Percentiles rank a stretch among this genome's conserved stretches.
These are phyloP conservation scores for Lasioglossum oenotherae DNA, from an alignment of 2,888 invertebrate species.

Conservation along the genomic window DNA sequence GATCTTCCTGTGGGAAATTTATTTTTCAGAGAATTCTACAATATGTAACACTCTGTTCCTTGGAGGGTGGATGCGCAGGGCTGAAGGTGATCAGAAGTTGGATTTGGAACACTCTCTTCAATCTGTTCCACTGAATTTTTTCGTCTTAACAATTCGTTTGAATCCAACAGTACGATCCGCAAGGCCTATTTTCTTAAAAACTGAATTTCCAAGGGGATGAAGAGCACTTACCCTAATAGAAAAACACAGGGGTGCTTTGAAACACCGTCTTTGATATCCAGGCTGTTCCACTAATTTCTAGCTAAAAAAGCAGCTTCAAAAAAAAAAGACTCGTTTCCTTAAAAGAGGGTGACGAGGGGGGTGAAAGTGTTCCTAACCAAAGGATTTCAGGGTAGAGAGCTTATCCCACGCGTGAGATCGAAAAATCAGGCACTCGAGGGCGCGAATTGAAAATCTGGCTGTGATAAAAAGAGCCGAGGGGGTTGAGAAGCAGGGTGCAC, in stretches of 20 bases:
- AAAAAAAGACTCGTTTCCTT: not conserved
- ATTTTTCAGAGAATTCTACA: not conserved
- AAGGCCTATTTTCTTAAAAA: not conserved
- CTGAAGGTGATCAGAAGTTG: not conserved
- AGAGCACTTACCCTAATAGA: not conserved
- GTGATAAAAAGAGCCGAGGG: slow-evolving; percentile 63
- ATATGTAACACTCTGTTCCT: not conserved
- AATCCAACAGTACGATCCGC: not conserved
- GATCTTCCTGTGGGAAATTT: not conserved
- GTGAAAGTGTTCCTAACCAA: not conserved
- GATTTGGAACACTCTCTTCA: not conserved
- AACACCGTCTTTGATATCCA: not conserved
- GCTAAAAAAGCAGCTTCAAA: not conserved
- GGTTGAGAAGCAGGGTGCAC: slow-evolving; percentile 41
- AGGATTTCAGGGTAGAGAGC: slow-evolving; percentile 30
- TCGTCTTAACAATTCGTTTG: not conserved
- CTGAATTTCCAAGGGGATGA: not conserved
- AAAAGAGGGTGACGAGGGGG: not conserved
- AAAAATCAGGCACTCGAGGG: slow-evolving; percentile 59
- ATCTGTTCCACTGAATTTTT: not conserved
- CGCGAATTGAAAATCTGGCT: slow-evolving; percentile 69
- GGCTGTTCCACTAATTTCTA: not conserved
- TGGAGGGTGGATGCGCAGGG: not conserved
- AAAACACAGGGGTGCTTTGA: not conserved
- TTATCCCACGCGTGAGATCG: slow-evolving; percentile 39